A percentile compares a stretch with the other conserved stretches of the same genome.
These are phyloP conservation scores for Sesamia nonagrioides DNA, from an alignment of 1,140 invertebrate genomes.

Conservation along the genomic window DNA sequence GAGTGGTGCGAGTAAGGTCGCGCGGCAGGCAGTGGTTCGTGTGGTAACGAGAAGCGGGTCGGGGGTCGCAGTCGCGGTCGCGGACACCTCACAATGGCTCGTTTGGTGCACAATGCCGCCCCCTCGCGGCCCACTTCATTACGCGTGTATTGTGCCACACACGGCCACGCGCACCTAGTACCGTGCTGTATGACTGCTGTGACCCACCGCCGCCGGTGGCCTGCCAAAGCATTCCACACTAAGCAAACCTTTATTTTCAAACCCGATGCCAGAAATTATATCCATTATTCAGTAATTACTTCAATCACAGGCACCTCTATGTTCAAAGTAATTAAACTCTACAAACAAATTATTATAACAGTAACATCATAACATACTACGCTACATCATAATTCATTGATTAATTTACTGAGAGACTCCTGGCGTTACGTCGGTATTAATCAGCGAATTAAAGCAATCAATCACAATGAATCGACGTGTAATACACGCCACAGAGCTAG, in stretches of 20 bases:
- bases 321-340: neutral
- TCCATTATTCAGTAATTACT: neutral
- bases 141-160: conserved; percentile 79
- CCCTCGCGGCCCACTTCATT: conserved; percentile 84
- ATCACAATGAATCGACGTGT: conserved; percentile 70
- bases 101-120: conserved; percentile 83
- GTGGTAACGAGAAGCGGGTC: conserved; percentile 74
- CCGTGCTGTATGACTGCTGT: conserved; percentile 64
- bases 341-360: conserved; percentile 2
- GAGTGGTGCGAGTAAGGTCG: conserved; percentile 56
- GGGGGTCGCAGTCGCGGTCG: conserved; percentile 65
- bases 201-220: conserved; percentile 71
- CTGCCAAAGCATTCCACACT: conserved; percentile 61
- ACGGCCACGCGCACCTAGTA: conserved; percentile 59
- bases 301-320: neutral
- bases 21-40: conserved; percentile 44
- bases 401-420: conserved; percentile 53
- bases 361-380: conserved; percentile 9
- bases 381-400: conserved; percentile 7
- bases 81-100: conserved; percentile 74
- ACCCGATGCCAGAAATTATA: neutral
- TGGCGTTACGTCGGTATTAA: conserved; percentile 64
- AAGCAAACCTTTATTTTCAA: conserved; percentile 58
- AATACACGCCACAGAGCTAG: conserved; percentile 45
- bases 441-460: conserved; percentile 69